These are phyloP conservation scores for Rhorus exstirpatorius DNA, from an alignment of 2,888 invertebrate species.

Conservation along the genomic window DNA sequence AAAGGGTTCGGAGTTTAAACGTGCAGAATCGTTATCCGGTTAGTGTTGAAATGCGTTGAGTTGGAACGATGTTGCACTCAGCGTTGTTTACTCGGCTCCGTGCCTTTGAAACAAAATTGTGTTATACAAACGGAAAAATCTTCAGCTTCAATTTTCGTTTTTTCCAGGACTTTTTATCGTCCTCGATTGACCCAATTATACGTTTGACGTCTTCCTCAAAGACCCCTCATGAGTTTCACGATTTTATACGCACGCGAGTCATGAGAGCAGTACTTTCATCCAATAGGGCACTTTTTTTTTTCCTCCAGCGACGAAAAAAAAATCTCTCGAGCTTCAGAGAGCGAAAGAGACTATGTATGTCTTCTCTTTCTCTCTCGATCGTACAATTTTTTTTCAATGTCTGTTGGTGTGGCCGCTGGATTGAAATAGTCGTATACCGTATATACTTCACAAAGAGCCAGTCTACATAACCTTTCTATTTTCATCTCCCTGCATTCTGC, in stretches of 20 bases:
- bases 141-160: constrained; percentile 14
- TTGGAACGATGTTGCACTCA: no score
- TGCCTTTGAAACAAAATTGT: no score
- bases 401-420: constrained; percentile 43
- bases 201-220: background rate
- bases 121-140: background rate
- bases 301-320: constrained; percentile 4
- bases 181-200: constrained; percentile 20
- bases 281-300: no score
- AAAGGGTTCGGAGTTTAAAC: no score
- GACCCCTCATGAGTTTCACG: background rate
- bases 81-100: no score
- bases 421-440: constrained; percentile 60
- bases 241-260: constrained; percentile 6
- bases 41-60: no score
- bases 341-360: background rate
- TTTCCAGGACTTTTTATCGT: background rate
- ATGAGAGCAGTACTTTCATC: no score
- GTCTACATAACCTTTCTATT: constrained; percentile 57
- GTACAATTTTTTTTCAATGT: constrained; percentile 40
- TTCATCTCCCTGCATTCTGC: constrained; percentile 61
- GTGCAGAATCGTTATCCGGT: no score
- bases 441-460: constrained; percentile 51
- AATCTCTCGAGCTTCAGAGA: background rate
- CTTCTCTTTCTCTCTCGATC: constrained; percentile 1